Percentiles rank a stretch among this genome's conserved stretches.
These are phyloP conservation scores for Mactromeris polynyma DNA, from an alignment of 2,888 invertebrate genomes.

Conservation along the genomic window DNA sequence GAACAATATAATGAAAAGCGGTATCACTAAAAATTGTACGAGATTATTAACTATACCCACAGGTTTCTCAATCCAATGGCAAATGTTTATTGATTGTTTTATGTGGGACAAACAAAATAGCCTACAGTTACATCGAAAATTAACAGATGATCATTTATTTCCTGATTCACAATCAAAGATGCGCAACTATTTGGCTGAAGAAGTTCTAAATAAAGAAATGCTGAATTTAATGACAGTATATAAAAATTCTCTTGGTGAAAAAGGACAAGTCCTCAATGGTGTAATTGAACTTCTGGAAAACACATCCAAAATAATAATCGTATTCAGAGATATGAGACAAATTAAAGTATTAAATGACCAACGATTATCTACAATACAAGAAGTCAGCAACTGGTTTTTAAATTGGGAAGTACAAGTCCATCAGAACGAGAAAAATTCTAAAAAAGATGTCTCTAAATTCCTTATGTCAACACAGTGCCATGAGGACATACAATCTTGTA, in stretches of 20 bases:
- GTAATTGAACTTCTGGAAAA: constrained; percentile 44
- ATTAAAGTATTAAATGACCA: no score
- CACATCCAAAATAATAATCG: constrained; percentile 39
- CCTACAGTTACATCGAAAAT: constrained; percentile 49
- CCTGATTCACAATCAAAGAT: constrained; percentile 47
- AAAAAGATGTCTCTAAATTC: no score
- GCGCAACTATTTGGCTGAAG: constrained; percentile 56
- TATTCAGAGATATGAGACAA: constrained; percentile 28
- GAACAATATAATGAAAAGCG: constrained; percentile 58
- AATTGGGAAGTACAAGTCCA: no score
- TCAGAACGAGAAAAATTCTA: no score
- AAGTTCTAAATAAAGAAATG: constrained; percentile 49
- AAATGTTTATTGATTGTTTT: constrained; percentile 56
- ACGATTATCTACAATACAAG: no score
- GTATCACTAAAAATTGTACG: constrained; percentile 17
- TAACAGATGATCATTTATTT: constrained; percentile 56
- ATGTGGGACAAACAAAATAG: constrained; percentile 58
- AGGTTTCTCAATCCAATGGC: constrained; percentile 43
- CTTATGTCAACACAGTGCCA: no score
- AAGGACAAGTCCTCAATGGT: constrained; percentile 44
- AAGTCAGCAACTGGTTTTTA: no score
- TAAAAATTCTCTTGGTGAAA: constrained; percentile 38
- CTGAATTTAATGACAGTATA: constrained; percentile 44
- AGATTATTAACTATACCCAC: constrained; percentile 29
- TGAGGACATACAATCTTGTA: no score